Evolutionary conservation across 2,888 invertebrate genomes (phyloP), one percentile per base, ranked within the genome.

Genomic region (Melipona bicolor): DNA sequence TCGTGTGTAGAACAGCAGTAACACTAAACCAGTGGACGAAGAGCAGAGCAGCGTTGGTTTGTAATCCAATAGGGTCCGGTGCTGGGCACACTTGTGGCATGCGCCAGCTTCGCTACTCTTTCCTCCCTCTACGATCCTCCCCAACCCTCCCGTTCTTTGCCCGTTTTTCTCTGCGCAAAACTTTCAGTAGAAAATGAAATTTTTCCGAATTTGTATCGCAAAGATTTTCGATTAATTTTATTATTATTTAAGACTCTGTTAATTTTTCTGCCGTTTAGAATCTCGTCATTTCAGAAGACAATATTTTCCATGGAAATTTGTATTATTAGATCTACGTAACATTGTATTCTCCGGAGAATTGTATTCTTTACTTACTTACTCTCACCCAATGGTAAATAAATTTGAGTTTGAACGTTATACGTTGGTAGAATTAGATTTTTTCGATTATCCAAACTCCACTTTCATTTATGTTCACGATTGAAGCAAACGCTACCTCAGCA

Each of bases 1-100:
- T 89, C 87, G 81, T 80, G 84, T 79, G 85, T 87, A 90, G 65
- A 75, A 88, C 86, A 78, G 43, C 87, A 85, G 85, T 93, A 92
- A 92, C 88, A 88, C 88, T 91, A 92, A 90, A 92, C 92, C 88
- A 74, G 67, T 71, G 75, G 85, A 86, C 83, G 85, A 77, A 78
- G 84, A 89, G 87, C 85, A 86, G 27, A 27, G 83, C 43, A 77
- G 72, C 78, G 82, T 86, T 84, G 85, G 84, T 84, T 88, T 92
- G 93, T 93, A 94, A 94, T 89, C 90, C 90, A 93, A 94, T 93
- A 93, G 92, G 89, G 81, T 89, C 86, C 67, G 68, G 62, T 89
- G 90, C 83, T 86, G 91, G 92, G 91, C 93, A 93, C 93, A 93
- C 93, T 94, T 93, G 93, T 92, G 93, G 94, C 93, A 94, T 93